Conservation (phyloP, 2,888 invertebrate genomes). For the Zhengitettix transpicula region DNA sequence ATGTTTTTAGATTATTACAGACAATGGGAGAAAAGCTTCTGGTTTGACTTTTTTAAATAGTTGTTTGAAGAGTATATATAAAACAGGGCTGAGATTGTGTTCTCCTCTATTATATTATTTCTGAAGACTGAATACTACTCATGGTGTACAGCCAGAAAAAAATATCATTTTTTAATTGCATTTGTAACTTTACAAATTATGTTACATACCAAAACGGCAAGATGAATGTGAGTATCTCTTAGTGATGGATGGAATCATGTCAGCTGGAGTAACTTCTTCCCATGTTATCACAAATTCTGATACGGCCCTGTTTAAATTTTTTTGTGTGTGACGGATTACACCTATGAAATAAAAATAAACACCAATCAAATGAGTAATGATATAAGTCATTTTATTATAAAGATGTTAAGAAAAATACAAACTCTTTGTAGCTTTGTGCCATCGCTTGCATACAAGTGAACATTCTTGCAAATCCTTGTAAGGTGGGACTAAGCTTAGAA, state of each 20-base stretch:
- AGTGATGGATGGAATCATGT: conserved; percentile 58
- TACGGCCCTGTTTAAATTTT: conserved; percentile 60
- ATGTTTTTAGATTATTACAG: no score
- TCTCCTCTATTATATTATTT: no score
- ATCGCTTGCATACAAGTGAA: conserved; percentile 70
- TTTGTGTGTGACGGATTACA: conserved; percentile 56
- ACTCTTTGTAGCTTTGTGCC: conserved; percentile 75
- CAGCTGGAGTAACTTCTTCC: conserved; percentile 40
- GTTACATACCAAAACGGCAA: conserved; percentile 40
- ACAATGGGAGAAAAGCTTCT: no score
- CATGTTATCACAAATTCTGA: conserved; percentile 59
- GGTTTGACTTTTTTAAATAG: no score
- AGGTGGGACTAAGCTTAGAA: conserved; percentile 73
- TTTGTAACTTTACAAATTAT: no score
- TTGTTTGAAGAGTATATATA: no score
- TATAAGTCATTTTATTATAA: neutral
- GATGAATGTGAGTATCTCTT: conserved; percentile 87
- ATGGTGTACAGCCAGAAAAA: no score
- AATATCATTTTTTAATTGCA: no score
- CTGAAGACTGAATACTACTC: no score
- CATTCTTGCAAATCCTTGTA: conserved; percentile 81
- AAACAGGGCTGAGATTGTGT: no score
- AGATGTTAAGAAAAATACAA: conserved; percentile 22
- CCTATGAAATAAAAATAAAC: conserved; percentile 34
- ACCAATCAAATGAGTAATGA: neutral